Percentiles rank a stretch among this genome's conserved stretches.
Evolutionary conservation across 2,888 invertebrate genomes (phyloP).

Genomic region (Empis livida): DNA sequence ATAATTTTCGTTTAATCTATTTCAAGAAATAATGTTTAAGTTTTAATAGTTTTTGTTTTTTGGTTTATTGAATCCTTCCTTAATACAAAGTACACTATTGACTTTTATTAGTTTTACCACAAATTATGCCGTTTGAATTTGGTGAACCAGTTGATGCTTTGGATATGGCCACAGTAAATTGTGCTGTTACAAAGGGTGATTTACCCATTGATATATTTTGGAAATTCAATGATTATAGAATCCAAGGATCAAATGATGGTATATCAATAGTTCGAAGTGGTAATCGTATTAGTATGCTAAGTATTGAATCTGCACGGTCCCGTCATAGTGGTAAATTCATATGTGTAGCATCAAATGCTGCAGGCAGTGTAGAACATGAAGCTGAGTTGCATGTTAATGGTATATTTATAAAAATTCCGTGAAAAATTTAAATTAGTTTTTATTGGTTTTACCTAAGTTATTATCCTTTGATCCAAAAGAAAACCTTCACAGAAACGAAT

Average conservation of each 20-base stretch:
- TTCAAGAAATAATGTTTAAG: neutral
- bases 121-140: constrained; percentile 43
- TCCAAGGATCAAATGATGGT: constrained; percentile 24
- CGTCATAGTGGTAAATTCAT: constrained; percentile 48
- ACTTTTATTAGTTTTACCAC: constrained; percentile 38
- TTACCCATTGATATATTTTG: constrained; percentile 49
- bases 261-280: constrained; percentile 21
- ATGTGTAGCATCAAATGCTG: constrained; percentile 46
- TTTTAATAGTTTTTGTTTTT: neutral
- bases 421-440: neutral
- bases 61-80: neutral
- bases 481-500: neutral
- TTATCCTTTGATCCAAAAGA: neutral
- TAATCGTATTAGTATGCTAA: constrained; percentile 38
- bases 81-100: neutral
- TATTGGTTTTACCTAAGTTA: constrained; percentile 10
- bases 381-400: constrained; percentile 26
- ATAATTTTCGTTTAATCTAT: neutral
- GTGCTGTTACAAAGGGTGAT: constrained; percentile 45
- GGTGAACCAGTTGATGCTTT: constrained; percentile 42
- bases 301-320: constrained; percentile 43
- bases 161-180: constrained; percentile 42
- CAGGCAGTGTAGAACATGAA: constrained; percentile 36
- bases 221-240: constrained; percentile 37
- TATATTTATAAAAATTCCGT: constrained; percentile 7